Evolutionary conservation across 2,113 vertebrate genomes (phyloP).

Genomic region (Morone saxatilis): DNA sequence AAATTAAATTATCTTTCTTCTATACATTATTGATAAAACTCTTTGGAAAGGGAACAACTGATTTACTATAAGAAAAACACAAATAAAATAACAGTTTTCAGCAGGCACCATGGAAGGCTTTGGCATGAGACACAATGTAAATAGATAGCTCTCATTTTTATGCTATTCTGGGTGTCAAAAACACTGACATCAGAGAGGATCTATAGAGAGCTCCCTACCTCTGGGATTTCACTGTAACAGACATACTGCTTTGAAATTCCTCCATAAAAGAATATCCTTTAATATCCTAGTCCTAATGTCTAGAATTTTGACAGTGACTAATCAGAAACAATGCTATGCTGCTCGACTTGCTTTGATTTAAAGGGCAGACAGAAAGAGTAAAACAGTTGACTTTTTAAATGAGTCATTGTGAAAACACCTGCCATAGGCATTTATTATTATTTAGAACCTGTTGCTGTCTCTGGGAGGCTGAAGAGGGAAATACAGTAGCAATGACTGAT

Average conservation of each 20-base stretch:
- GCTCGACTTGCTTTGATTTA: conserved; percentile 52
- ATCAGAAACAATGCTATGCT: conserved; percentile 34
- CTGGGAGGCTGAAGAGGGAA: conserved; percentile 26
- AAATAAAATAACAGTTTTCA: background rate
- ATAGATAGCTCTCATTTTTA: conserved; percentile 20
- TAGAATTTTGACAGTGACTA: conserved; percentile 38
- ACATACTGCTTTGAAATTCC: conserved; percentile 28
- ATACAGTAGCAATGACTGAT: conserved; percentile 47
- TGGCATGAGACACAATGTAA: conserved; percentile 10
- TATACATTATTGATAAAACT: conserved; percentile 15
- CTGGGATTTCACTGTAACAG: conserved; percentile 19
- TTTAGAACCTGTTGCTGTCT: conserved; percentile 54
- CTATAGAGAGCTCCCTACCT: conserved; percentile 1
- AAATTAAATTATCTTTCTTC: conserved; percentile 16
- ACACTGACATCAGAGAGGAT: conserved; percentile 32
- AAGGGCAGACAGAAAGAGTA: conserved; percentile 20
- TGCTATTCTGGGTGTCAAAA: conserved; percentile 23
- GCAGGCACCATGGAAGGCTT: background rate
- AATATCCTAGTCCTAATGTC: background rate
- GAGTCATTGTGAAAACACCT: conserved; percentile 51
- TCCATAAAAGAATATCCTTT: conserved; percentile 5
- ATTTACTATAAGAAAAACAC: conserved; percentile 5
- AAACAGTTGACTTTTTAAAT: conserved; percentile 42
- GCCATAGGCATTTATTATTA: conserved; percentile 61
- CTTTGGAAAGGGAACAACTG: conserved; percentile 7